Evolutionary conservation across 64 coral and sea anemone genomes (phyloP).

Genomic region (Actinia equina): DNA sequence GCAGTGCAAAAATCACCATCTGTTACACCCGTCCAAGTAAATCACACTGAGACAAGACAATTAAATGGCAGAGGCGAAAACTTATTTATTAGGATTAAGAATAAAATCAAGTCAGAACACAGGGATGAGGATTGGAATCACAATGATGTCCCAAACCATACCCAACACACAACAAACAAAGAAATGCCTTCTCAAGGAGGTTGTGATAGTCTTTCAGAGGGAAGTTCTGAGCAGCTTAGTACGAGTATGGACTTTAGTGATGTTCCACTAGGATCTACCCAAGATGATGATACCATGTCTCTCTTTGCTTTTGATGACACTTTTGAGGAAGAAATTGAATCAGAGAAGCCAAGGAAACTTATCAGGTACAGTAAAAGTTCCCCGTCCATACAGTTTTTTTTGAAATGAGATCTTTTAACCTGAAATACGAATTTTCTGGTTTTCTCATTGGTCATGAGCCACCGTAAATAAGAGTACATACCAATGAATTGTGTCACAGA

Average conservation of each 20-base stretch:
- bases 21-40: neutral
- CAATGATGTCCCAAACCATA: neutral
- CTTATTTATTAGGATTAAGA: neutral
- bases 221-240: neutral
- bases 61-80: neutral
- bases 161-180: neutral
- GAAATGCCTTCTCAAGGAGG: neutral
- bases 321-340: neutral
- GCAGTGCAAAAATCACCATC: neutral
- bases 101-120: neutral
- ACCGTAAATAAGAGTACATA: no score
- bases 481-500: no score
- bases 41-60: neutral
- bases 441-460: no score
- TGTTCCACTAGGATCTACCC: conserved; percentile 1
- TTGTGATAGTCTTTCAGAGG: conserved; percentile 1
- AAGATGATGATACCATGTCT: conserved; percentile 26
- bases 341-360: neutral
- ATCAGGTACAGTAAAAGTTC: neutral
- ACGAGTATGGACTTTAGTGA: conserved; percentile 14
- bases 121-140: neutral
- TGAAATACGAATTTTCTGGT: no score
- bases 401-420: no score
- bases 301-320: neutral
- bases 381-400: no score